A percentile compares a stretch with the other conserved stretches of the same genome.
Evolutionary conservation across 1,140 invertebrate genomes (phyloP).

Genomic region (Drosophila sp.): DNA sequence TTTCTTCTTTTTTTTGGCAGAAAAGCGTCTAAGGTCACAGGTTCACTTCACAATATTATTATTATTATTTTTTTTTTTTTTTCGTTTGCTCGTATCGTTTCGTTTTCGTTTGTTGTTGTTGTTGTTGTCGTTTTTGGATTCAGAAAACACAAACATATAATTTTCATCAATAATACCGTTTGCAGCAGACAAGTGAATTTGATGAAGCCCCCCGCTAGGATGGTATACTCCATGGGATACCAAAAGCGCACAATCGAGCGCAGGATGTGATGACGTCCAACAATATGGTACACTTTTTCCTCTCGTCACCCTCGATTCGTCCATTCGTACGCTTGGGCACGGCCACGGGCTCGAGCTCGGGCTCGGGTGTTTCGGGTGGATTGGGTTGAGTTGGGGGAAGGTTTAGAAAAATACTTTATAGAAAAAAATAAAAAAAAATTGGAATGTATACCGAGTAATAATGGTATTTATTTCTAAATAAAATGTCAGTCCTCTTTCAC

Average conservation of each 20-base stretch:
- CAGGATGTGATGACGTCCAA: slow-evolving; percentile 15
- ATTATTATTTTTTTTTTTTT: slow-evolving; percentile 4
- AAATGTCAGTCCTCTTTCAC: slow-evolving; percentile 40
- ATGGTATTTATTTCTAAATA: slow-evolving; percentile 69
- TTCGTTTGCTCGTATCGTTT: not conserved
- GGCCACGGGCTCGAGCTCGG: too few species aligned
- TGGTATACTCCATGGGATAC: slow-evolving; percentile 47
- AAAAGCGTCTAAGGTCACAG: slow-evolving; percentile 17
- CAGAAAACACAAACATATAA: slow-evolving; percentile 60
- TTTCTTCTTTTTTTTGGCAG: not conserved
- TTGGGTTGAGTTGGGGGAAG: not conserved
- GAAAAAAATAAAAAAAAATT: slow-evolving; percentile 24
- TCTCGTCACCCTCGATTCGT: not conserved
- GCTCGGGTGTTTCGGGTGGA: not conserved
- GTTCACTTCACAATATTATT: slow-evolving; percentile 14
- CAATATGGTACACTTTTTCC: slow-evolving; percentile 13
- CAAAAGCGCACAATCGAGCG: slow-evolving; percentile 26
- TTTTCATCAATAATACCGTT: slow-evolving; percentile 65
- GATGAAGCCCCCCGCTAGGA: slow-evolving; percentile 47
- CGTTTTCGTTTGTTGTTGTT: not conserved
- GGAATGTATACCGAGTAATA: slow-evolving; percentile 44
- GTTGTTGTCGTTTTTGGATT: slow-evolving; percentile 32
- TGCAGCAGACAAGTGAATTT: slow-evolving; percentile 63
- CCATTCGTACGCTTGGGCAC: not conserved
- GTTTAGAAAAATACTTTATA: slow-evolving; percentile 59